Conservation (phyloP, 2,888 invertebrate genomes). For the Heliconius ethilla region DNA sequence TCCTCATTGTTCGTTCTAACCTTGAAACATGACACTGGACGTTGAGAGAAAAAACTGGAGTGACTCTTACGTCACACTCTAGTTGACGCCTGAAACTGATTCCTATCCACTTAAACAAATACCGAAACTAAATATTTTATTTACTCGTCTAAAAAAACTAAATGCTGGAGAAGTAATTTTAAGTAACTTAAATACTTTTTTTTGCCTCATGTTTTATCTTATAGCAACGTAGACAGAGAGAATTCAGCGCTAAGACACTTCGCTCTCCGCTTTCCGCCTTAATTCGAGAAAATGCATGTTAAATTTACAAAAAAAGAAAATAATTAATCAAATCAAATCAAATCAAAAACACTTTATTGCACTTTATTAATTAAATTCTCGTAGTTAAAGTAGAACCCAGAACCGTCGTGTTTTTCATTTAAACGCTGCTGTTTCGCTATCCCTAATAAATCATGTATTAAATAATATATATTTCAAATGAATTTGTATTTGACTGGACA, state of each 20-base stretch:
- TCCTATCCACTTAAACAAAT: conserved; percentile 9
- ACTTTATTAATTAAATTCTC: too few species aligned
- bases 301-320: too few species aligned
- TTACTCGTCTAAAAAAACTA: not conserved
- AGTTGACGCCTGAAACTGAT: conserved; percentile 27
- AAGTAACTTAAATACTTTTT: not conserved
- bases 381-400: too few species aligned
- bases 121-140: not conserved
- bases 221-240: not conserved
- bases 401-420: too few species aligned
- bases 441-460: not conserved
- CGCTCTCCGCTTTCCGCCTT: not conserved
- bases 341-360: too few species aligned
- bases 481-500: not conserved
- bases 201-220: not conserved
- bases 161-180: not conserved
- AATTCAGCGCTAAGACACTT: not conserved
- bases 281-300: not conserved
- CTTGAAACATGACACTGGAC: conserved; percentile 30
- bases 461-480: not conserved
- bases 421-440: too few species aligned
- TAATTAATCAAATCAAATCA: too few species aligned
- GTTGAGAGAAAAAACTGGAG: conserved; percentile 30
- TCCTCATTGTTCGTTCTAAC: conserved; percentile 33
- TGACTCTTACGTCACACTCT: conserved; percentile 33